Percentiles rank a stretch among this genome's conserved stretches.
These are phyloP conservation scores for Balaeniceps rex DNA, from an alignment of 2,113 vertebrate genomes.

Conservation along the genomic window DNA sequence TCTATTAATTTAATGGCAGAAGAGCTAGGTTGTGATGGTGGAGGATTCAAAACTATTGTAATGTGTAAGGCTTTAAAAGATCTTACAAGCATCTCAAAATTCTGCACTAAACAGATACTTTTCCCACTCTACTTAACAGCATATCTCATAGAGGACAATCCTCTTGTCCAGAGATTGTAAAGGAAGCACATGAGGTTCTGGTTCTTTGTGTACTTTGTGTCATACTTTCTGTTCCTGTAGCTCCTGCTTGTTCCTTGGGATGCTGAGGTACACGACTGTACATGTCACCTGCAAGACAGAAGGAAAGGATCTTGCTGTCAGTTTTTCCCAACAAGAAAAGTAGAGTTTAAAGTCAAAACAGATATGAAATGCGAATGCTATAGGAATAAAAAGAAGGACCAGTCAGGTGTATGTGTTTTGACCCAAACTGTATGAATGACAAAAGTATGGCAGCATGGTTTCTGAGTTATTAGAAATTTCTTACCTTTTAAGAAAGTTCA, in stretches of 20 bases:
- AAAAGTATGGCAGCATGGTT: neutral
- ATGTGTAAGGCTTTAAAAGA: neutral
- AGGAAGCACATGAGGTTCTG: neutral
- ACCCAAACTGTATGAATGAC: neutral
- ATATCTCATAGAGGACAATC: neutral
- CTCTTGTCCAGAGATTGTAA: neutral
- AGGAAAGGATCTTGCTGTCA: neutral
- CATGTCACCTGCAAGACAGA: neutral
- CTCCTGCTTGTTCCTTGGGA: neutral
- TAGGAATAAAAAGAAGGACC: neutral
- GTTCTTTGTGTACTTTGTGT: neutral
- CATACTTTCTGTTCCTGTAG: neutral
- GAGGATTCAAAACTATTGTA: neutral
- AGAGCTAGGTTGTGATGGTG: neutral
- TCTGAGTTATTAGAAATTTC: neutral
- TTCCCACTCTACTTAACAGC: neutral
- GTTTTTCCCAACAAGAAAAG: neutral
- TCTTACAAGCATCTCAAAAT: neutral
- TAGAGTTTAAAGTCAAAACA: neutral
- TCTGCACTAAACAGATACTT: neutral
- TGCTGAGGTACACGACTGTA: neutral
- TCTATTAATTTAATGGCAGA: neutral
- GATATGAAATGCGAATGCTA: neutral
- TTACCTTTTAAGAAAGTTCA: neutral
- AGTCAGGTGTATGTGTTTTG: neutral